Conservation (phyloP, 92 coral and sea anemone species). For the Bergia puertoricense region DNA sequence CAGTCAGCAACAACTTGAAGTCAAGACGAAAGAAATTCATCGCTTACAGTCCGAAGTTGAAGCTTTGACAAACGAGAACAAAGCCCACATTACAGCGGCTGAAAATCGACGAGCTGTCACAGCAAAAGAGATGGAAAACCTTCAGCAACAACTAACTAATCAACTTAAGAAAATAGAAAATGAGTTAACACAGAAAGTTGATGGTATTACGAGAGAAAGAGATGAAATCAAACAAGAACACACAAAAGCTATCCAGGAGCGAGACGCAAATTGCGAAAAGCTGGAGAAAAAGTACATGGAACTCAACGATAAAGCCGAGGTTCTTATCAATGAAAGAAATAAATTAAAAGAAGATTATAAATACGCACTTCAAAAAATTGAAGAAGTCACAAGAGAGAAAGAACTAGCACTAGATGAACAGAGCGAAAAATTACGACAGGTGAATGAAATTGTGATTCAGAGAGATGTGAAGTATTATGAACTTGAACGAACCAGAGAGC, state of each 20-base stretch:
- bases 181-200: neutral
- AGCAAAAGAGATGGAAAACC: slow-evolving; percentile 56
- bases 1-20: slow-evolving; percentile 42
- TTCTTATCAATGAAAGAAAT: neutral
- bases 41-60: slow-evolving; percentile 64
- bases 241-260: neutral
- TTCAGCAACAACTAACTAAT: slow-evolving; percentile 20
- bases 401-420: neutral
- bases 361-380: neutral
- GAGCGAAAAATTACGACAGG: neutral
- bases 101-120: slow-evolving; percentile 58
- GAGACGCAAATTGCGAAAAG: neutral
- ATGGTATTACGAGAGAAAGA: neutral
- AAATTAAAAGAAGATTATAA: neutral
- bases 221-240: slow-evolving; percentile 8
- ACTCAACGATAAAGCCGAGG: neutral
- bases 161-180: slow-evolving; percentile 20
- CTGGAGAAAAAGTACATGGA: slow-evolving; percentile 15
- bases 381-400: slow-evolving; percentile 8
- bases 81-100: slow-evolving; percentile 57
- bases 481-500: neutral
- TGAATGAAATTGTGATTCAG: neutral
- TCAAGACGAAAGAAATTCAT: slow-evolving; percentile 49
- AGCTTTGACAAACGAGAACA: slow-evolving; percentile 53
- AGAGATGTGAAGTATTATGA: slow-evolving; percentile 36